Conservation (phyloP, 2,797 vertebrate genomes). For the Masticophis lateralis region DNA sequence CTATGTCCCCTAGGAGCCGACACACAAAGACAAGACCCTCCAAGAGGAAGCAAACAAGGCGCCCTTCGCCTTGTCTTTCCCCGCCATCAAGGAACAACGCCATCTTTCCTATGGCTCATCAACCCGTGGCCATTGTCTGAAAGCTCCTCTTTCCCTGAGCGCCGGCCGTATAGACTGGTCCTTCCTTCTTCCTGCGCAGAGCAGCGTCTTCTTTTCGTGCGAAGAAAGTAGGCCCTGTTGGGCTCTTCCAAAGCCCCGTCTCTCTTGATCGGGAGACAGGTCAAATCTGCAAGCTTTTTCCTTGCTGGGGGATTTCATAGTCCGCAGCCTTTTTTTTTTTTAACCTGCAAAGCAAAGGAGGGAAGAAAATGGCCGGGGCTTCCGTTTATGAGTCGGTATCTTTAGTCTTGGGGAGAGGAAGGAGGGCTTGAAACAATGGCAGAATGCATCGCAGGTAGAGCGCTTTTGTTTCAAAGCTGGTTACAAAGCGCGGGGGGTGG, state of each 20-base stretch:
- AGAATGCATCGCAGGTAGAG: accelerated
- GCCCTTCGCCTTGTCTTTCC: background rate
- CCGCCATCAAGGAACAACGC: background rate
- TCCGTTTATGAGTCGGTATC: accelerated
- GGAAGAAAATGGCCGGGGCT: accelerated
- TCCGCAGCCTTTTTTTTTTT: background rate
- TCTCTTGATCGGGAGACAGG: background rate
- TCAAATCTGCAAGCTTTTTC: background rate
- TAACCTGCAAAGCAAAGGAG: accelerated
- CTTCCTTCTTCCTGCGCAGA: background rate
- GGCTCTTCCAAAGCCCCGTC: background rate
- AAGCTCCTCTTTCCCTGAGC: background rate
- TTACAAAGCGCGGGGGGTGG: background rate
- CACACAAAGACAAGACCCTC: background rate
- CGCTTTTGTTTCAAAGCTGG: background rate
- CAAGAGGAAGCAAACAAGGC: background rate
- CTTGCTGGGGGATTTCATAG: accelerated
- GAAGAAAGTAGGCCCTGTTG: background rate
- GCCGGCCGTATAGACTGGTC: background rate
- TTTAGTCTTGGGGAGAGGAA: background rate
- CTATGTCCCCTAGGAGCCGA: background rate
- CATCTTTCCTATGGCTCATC: constrained; percentile 1
- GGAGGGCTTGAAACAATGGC: background rate
- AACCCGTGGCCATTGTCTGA: constrained; percentile 10
- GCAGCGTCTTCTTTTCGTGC: background rate